These are phyloP conservation scores for Rhopalosiphum maidis DNA, from an alignment of 1,140 invertebrate species.

Conservation along the genomic window DNA sequence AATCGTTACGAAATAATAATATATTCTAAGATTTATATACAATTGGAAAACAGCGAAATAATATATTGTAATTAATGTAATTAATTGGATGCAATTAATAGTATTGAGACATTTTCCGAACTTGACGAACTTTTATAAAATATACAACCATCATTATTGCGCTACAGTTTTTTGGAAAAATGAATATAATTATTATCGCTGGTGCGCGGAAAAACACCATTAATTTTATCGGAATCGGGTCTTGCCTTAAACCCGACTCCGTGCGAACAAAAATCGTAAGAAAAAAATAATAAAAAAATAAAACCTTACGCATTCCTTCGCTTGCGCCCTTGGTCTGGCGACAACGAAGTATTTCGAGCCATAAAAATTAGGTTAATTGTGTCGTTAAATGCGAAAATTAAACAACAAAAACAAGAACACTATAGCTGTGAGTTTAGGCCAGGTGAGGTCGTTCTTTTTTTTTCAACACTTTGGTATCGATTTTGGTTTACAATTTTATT, in stretches of 20 bases:
- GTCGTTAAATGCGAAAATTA: constrained; percentile 33
- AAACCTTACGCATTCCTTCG: neutral
- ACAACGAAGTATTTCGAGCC: neutral
- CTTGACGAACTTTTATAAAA: neutral
- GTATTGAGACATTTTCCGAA: neutral
- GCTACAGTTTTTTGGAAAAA: neutral
- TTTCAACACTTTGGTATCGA: neutral
- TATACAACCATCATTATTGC: too few relatives aligned
- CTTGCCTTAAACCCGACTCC: neutral
- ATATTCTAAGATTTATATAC: neutral
- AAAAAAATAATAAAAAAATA: neutral
- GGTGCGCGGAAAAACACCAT: neutral
- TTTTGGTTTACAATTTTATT: neutral
- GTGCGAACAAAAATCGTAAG: neutral
- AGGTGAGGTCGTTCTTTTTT: neutral
- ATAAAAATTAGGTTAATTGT: constrained; percentile 39
- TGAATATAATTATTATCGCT: neutral
- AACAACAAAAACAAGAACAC: neutral
- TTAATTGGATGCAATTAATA: neutral
- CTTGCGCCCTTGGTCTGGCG: neutral
- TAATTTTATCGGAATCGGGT: neutral
- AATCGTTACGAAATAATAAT: neutral
- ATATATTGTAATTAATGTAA: neutral
- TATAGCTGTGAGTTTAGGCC: neutral
- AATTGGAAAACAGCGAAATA: neutral